Evolutionary conservation across 1,140 invertebrate species (phyloP), one percentile per base, ranked within the genome.

Genomic region (Drosophila ogumai): DNA sequence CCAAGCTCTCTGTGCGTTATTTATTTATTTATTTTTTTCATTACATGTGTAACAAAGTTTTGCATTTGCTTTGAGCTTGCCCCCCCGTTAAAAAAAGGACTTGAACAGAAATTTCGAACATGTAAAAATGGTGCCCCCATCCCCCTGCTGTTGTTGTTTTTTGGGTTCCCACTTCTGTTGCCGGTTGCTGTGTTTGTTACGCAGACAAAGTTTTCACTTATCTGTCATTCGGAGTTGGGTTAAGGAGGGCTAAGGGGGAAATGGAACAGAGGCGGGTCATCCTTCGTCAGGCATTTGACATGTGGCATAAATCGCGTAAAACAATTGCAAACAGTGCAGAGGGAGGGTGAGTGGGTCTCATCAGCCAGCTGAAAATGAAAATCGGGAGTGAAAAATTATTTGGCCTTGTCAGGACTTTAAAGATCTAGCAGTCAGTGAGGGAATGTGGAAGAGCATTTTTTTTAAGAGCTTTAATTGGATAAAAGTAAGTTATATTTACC

Each of bases 1-100:
- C 44, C 46, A 76, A 61, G 67, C 57, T 66, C 19, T 76, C 19
- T 79, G 68, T 88, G 76, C 52, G 52, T 55, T 55, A 55, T 88
- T 87, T 84, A 84, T 88, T 88, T 87, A 88, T 87, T 87, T 88
- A 80, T 88, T 88, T 90, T 87, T 88, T 84, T 90, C 85, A 90
- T 90, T 88, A 88, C 85, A 88, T 82, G 84, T 88, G 84, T 88
- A 81, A 77, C 85, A 88, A 88, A 88, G 84, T 88, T 84, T 88
- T 88, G 85, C 84, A 88, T 90, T 88, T 71, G 85, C 77, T 84
- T 88, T 88, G 80, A 84, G 80, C 81, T 75, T 75, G 76, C 64
- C 76, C 63, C 80, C 60, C 17, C 84, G 82, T 80, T 88, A 80
- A 82, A 88, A 82, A 77, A 80, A 64, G 3, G 12, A 71, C 46